Percentiles rank a stretch among this genome's conserved stretches.
These are phyloP conservation scores for Hippolais icterina DNA, from an alignment of 2,113 vertebrate species.

Conservation along the genomic window DNA sequence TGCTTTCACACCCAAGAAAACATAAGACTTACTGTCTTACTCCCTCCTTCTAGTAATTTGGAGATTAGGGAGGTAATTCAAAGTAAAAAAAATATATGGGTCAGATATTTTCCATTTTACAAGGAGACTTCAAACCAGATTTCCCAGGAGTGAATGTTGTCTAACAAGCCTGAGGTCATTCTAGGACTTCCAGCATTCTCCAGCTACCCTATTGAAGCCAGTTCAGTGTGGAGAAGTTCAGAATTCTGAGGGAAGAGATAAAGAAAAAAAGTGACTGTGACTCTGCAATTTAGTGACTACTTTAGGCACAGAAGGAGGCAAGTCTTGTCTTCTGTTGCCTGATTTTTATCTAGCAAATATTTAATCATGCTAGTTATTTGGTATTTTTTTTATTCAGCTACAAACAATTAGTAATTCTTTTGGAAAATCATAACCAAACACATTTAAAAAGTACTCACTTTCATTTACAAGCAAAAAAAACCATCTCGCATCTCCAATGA, in stretches of 20 bases:
- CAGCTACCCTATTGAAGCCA: background rate
- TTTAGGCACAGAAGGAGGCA: background rate
- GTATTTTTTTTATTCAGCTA: background rate
- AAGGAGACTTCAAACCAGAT: background rate
- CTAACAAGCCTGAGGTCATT: background rate
- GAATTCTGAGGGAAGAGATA: background rate
- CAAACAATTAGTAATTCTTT: background rate
- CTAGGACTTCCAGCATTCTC: background rate
- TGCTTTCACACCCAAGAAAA: background rate
- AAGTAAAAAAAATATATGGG: background rate
- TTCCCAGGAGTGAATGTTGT: background rate
- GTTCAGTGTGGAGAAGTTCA: background rate
- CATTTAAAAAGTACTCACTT: background rate
- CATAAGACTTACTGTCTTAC: background rate
- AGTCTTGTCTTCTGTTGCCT: background rate
- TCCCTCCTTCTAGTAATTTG: background rate
- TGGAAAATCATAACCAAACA: background rate
- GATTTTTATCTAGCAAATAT: background rate
- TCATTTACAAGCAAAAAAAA: background rate
- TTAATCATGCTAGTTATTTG: background rate
- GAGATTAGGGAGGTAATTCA: background rate
- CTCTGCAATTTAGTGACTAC: background rate
- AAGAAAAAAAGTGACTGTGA: background rate
- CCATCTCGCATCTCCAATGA: background rate
- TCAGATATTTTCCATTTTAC: background rate